Conservation (phyloP, 2,113 vertebrate genomes). For the Thalassoma bifasciatum region DNA sequence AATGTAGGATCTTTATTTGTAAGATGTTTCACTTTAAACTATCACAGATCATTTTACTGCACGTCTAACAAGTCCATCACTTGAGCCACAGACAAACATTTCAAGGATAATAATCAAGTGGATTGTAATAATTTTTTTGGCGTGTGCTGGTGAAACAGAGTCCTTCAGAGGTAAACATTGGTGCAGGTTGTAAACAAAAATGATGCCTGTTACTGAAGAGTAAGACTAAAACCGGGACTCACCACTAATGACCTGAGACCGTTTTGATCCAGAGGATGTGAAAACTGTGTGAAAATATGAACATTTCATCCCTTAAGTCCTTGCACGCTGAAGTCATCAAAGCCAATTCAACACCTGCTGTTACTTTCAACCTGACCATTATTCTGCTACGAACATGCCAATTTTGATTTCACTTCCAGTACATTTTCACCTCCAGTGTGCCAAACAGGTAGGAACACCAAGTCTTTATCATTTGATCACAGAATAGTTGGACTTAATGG, state of each 20-base stretch:
- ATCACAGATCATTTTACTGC: background rate
- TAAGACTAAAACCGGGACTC: background rate
- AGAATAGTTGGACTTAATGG: slow-evolving; percentile 28
- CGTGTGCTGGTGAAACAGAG: no score
- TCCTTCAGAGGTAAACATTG: no score
- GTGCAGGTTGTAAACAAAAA: background rate
- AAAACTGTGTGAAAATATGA: background rate
- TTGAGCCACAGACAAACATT: background rate
- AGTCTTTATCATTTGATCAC: slow-evolving; percentile 40
- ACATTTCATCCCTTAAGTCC: slow-evolving; percentile 1
- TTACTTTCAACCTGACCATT: slow-evolving; percentile 24
- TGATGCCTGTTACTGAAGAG: background rate
- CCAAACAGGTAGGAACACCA: background rate
- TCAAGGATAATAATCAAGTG: no score
- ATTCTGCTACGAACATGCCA: slow-evolving; percentile 13
- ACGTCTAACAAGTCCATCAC: no score
- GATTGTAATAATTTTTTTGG: no score
- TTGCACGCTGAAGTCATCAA: background rate
- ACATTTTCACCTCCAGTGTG: slow-evolving; percentile 36
- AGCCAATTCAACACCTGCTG: slow-evolving; percentile 36
- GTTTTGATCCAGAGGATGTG: background rate
- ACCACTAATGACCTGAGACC: background rate
- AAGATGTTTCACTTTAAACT: background rate
- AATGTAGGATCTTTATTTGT: background rate
- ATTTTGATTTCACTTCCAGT: slow-evolving; percentile 37